Conservation (phyloP, 1,140 invertebrate species). For the Pteromalus puparum region DNA sequence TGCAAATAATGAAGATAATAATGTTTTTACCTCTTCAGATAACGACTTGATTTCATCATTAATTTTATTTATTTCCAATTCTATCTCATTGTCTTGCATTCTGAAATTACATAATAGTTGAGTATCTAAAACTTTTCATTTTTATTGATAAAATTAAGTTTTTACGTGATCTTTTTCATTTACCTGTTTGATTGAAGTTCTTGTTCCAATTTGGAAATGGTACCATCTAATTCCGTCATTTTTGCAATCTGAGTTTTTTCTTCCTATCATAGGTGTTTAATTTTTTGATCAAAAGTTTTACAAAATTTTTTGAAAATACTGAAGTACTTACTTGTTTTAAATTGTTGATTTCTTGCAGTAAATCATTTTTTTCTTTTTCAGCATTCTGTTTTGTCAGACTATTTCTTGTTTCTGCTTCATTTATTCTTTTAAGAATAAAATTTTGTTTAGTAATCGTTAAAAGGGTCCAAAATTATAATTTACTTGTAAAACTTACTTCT, state of each 20-base stretch:
- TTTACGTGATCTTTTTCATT: neutral
- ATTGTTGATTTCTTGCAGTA: constrained; percentile 21
- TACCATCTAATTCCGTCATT: neutral
- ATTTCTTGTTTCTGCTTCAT: constrained; percentile 26
- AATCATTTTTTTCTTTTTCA: constrained; percentile 25
- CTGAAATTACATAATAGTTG: constrained; percentile 32
- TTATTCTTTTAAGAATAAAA: constrained; percentile 20
- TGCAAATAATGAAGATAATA: neutral
- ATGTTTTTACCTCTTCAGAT: constrained; percentile 40
- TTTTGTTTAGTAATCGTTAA: neutral
- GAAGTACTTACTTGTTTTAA: constrained; percentile 30
- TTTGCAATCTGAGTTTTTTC: neutral
- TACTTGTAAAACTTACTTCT: constrained; percentile 24
- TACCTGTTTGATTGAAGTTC: constrained; percentile 16
- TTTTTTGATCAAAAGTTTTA: neutral
- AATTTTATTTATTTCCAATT: constrained; percentile 10
- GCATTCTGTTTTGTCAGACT: constrained; percentile 5
- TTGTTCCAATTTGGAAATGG: constrained; percentile 16
- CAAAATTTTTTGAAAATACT: neutral
- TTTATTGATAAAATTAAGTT: constrained; percentile 2
- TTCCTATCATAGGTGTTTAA: constrained; percentile 12
- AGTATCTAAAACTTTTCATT: neutral
- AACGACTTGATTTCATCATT: constrained; percentile 17
- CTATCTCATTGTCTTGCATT: neutral
- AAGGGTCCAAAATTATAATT: neutral